A percentile compares a stretch with the other conserved stretches of the same genome.
phyloP scores from a whole-genome alignment of 1,140 invertebrate species.

The Steinernema khuongi region DNA sequence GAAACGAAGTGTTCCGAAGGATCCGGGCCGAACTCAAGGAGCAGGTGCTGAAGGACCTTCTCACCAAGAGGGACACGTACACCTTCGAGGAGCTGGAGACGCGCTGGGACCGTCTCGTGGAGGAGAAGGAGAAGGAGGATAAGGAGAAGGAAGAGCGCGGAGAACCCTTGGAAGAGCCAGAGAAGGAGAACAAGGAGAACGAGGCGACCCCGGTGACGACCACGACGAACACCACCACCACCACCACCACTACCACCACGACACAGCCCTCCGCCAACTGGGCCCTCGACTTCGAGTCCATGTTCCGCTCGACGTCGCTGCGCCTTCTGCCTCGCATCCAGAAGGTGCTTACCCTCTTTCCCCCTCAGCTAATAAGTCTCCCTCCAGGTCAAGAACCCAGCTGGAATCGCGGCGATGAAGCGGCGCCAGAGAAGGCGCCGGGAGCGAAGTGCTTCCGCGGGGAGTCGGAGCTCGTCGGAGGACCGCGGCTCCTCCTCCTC shows the following conservation, averaged over 20 bases:
- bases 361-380: too few species aligned
- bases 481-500: too few species aligned
- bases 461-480: neutral
- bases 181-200: neutral
- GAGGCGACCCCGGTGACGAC: neutral
- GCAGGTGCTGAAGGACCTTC: neutral
- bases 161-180: neutral
- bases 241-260: too few species aligned
- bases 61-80: neutral
- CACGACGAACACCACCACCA: too few species aligned
- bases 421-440: neutral
- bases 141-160: neutral
- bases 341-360: neutral
- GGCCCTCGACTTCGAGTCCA: neutral
- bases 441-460: neutral
- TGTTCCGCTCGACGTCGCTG: neutral
- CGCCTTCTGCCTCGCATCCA: neutral
- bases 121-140: slow-evolving; percentile 1
- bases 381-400: neutral
- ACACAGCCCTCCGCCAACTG: neutral
- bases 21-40: neutral
- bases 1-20: neutral
- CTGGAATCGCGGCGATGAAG: neutral
- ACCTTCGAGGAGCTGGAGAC: neutral
- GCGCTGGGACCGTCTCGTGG: neutral